Percentiles rank a stretch among this genome's conserved stretches.
Evolutionary conservation across 2,888 invertebrate species (phyloP).

Genomic region (Hermodice carunculata): DNA sequence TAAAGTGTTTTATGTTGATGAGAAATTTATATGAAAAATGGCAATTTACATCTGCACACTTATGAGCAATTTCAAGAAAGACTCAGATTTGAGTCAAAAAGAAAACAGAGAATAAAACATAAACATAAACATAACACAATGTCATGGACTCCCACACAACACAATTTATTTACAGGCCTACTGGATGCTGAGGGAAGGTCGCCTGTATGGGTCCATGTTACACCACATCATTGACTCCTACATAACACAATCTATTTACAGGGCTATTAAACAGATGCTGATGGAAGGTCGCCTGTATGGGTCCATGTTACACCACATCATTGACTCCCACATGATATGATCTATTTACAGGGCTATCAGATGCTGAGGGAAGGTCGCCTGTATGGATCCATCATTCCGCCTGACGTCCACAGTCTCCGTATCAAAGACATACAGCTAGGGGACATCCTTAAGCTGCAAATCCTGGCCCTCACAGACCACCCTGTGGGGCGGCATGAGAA

Average conservation of each 20-base stretch:
- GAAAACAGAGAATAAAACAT: no score
- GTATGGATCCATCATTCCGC: constrained; percentile 67
- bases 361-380: constrained; percentile 67
- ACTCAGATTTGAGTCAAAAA: no score
- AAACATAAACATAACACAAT: no score
- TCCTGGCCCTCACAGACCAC: constrained; percentile 68
- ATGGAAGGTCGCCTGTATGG: constrained; percentile 68
- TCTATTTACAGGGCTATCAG: constrained; percentile 65
- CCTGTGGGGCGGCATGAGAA: constrained; percentile 58
- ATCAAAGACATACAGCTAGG: constrained; percentile 66
- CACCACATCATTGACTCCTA: no score
- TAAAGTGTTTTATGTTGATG: no score
- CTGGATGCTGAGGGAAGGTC: constrained; percentile 68
- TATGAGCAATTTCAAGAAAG: no score
- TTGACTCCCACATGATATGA: no score
- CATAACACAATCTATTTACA: no score
- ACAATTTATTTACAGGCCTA: constrained; percentile 64
- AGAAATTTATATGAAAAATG: no score
- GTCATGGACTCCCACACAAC: no score
- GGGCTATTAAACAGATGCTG: constrained; percentile 69
- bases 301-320: no score
- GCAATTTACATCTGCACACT: no score
- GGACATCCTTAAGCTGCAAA: constrained; percentile 64
- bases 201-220: constrained; percentile 66
- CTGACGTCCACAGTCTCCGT: constrained; percentile 63